Percentiles rank a stretch among this genome's conserved stretches.
Conservation (phyloP, 2,113 vertebrate genomes). For the Corvus cornix region DNA sequence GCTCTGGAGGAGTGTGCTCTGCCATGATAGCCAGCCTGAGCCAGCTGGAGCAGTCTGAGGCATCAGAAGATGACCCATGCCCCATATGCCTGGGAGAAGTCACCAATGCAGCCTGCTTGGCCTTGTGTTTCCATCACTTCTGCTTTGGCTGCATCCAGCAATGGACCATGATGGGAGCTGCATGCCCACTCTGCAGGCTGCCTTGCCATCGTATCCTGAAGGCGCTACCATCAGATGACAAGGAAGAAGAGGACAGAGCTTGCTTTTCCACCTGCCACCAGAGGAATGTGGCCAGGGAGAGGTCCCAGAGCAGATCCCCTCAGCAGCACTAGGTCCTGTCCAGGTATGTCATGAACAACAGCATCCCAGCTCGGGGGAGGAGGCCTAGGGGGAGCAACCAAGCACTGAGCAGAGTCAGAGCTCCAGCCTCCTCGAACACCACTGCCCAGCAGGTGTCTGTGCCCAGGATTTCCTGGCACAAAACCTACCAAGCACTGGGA, state of each 20-base stretch:
- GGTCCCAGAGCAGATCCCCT: not conserved
- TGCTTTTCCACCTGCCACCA: not conserved
- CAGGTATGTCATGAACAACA: not conserved
- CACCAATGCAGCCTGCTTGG: not conserved
- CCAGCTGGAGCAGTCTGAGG: not conserved
- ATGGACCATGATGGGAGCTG: not conserved
- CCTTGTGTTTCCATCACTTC: not conserved
- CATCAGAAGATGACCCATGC: not conserved
- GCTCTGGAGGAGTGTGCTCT: not conserved
- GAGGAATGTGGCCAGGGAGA: not conserved
- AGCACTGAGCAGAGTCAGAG: accelerated
- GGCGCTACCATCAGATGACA: not conserved
- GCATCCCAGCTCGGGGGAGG: not conserved
- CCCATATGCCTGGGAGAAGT: not conserved
- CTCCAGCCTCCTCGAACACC: not conserved
- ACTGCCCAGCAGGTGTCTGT: not conserved
- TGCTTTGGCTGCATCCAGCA: not conserved
- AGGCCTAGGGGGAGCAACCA: not conserved
- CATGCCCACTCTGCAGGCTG: not conserved
- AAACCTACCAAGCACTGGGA: accelerated
- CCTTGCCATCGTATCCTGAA: accelerated
- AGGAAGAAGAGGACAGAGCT: not conserved
- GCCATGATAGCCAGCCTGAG: accelerated
- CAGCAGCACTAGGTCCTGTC: not conserved
- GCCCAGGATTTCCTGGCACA: accelerated